Percentiles rank a stretch among this genome's conserved stretches.
These are phyloP conservation scores for Cylloceria caligata DNA, from an alignment of 2,888 invertebrate species.

Conservation along the genomic window DNA sequence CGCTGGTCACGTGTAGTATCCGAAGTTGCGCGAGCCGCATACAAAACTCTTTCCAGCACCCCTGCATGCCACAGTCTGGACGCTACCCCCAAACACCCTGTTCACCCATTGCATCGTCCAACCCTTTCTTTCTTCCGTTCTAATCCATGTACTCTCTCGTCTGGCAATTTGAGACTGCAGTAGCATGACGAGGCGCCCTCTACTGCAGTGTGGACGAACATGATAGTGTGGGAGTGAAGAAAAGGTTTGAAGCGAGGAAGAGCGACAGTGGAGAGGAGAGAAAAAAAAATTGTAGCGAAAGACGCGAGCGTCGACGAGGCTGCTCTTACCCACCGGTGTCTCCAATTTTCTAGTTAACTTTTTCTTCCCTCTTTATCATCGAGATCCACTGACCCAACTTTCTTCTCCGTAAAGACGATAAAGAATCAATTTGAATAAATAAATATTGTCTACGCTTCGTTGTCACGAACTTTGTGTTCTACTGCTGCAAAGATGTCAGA, in stretches of 20 bases:
- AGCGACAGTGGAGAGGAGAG: slow-evolving; percentile 19
- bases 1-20: slow-evolving; percentile 83
- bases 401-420: not conserved
- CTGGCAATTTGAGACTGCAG: slow-evolving; percentile 65
- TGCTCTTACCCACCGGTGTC: not conserved
- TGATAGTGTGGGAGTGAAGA: slow-evolving; percentile 3
- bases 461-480: not conserved
- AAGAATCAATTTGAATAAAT: slow-evolving; percentile 19
- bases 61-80: slow-evolving; percentile 58
- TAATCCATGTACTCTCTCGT: slow-evolving; percentile 72
- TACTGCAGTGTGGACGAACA: slow-evolving; percentile 14
- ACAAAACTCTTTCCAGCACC: slow-evolving; percentile 79
- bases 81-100: slow-evolving; percentile 47
- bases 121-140: slow-evolving; percentile 65
- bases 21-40: slow-evolving; percentile 81
- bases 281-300: slow-evolving; percentile 39
- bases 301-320: slow-evolving; percentile 24
- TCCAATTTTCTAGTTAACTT: slow-evolving; percentile 39
- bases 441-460: slow-evolving; percentile 24
- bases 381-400: slow-evolving; percentile 56
- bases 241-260: slow-evolving; percentile 37
- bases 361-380: slow-evolving; percentile 23
- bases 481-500: not conserved
- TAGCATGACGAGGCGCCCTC: slow-evolving; percentile 22
- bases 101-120: slow-evolving; percentile 50